phyloP scores from a whole-genome alignment of 2,113 vertebrate species.

The Phyllostomus discolor region DNA sequence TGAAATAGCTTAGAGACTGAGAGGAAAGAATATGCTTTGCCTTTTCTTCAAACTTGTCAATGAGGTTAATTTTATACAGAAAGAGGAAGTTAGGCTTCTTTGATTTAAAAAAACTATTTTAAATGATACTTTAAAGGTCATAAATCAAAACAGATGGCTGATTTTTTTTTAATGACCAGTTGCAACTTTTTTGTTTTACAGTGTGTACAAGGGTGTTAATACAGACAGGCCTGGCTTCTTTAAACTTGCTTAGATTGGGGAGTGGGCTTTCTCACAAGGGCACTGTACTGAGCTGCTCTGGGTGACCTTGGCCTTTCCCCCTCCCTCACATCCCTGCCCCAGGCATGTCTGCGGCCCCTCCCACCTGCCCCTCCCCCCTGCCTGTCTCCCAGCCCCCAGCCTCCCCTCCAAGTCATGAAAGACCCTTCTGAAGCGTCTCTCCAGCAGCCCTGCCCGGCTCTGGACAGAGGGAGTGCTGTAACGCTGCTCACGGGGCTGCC shows the following conservation, averaged over 20 bases:
- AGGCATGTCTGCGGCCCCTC: not conserved
- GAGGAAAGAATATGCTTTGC: not conserved
- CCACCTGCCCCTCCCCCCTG: not conserved
- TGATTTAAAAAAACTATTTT: not conserved
- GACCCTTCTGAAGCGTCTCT: conserved; percentile 47
- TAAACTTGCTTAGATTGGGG: not conserved
- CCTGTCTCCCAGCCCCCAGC: not conserved
- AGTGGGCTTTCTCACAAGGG: conserved; percentile 7
- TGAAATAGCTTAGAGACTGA: not conserved
- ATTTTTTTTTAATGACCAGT: not conserved
- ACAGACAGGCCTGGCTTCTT: not conserved
- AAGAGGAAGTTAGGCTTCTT: not conserved
- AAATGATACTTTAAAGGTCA: not conserved
- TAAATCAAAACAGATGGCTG: not conserved
- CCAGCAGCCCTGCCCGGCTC: not conserved
- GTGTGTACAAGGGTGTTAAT: not conserved
- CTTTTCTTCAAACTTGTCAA: not conserved
- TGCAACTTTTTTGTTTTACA: not conserved
- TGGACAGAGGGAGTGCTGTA: conserved; percentile 51
- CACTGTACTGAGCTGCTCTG: not conserved
- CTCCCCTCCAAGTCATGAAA: conserved; percentile 53
- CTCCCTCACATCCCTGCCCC: not conserved
- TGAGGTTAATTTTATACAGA: not conserved
- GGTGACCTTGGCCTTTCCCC: conserved; percentile 23
- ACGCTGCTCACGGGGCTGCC: not conserved